These are phyloP conservation scores for Eupithecia tripunctaria DNA, from an alignment of 2,888 invertebrate species.

Conservation along the genomic window DNA sequence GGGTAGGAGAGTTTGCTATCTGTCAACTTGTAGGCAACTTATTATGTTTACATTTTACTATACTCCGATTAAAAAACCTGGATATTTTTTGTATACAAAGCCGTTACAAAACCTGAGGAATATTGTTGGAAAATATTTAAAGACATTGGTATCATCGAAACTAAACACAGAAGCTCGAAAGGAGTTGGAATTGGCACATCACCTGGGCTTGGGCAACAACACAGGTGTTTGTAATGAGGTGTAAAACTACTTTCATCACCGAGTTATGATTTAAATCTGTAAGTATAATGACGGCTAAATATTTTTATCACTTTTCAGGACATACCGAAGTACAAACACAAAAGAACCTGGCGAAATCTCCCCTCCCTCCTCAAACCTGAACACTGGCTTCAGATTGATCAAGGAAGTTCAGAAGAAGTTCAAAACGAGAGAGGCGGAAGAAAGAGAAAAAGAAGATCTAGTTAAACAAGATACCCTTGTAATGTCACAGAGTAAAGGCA, in stretches of 20 bases:
- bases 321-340: conserved; percentile 98
- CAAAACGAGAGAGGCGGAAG: conserved; percentile 99
- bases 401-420: conserved; percentile 99
- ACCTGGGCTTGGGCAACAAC: too few species aligned
- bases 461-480: conserved; percentile 99
- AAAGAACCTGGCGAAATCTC: conserved; percentile 98
- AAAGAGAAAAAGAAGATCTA: conserved; percentile 98
- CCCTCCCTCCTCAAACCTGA: conserved; percentile 97
- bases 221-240: background rate
- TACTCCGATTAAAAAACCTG: too few species aligned
- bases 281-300: background rate
- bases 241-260: background rate
- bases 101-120: too few species aligned
- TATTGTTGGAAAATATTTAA: too few species aligned
- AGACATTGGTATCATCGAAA: too few species aligned
- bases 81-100: too few species aligned
- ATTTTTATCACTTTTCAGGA: conserved; percentile 79
- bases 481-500: conserved; percentile 97
- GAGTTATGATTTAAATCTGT: background rate
- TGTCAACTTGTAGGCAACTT: too few species aligned
- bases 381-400: conserved; percentile 98
- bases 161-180: too few species aligned
- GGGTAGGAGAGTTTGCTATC: too few species aligned
- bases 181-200: background rate
- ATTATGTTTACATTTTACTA: too few species aligned